These are phyloP conservation scores for Xylota sylvarum DNA, from an alignment of 2,888 invertebrate genomes.

Conservation along the genomic window DNA sequence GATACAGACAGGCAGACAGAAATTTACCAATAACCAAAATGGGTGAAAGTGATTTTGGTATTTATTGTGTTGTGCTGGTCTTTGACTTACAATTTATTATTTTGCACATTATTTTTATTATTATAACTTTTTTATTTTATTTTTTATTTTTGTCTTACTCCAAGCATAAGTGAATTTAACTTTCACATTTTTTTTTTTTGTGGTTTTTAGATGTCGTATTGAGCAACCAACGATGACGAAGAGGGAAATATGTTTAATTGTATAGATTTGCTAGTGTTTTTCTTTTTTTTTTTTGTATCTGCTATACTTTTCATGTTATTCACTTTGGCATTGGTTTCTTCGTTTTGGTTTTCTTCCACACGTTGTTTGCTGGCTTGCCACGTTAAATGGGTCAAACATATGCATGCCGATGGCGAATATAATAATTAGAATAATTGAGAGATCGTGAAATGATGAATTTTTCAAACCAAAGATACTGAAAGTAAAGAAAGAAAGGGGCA, in stretches of 20 bases:
- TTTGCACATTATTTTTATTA: constrained; percentile 56
- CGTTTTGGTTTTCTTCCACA: constrained; percentile 13
- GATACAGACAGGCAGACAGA: constrained; percentile 3
- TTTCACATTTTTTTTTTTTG: constrained; percentile 51
- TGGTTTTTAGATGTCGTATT: constrained; percentile 10
- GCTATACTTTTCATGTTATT: constrained; percentile 4
- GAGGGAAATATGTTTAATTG: constrained; percentile 46
- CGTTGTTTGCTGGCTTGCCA: constrained; percentile 12
- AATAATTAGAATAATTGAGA: constrained; percentile 54
- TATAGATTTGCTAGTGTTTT: constrained; percentile 39
- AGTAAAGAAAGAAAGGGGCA: constrained; percentile 30
- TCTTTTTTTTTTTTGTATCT: constrained; percentile 7
- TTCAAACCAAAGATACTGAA: constrained; percentile 22
- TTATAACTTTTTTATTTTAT: constrained; percentile 23
- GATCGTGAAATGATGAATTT: constrained; percentile 39
- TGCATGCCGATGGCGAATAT: constrained; percentile 57
- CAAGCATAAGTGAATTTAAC: constrained; percentile 40
- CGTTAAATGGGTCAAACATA: constrained; percentile 60
- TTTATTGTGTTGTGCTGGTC: constrained; percentile 7
- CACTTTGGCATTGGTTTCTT: constrained; percentile 35
- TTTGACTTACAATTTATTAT: constrained; percentile 29
- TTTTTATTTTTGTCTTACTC: constrained; percentile 15
- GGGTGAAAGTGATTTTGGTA: constrained; percentile 60
- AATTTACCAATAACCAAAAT: constrained; percentile 35
- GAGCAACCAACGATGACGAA: constrained; percentile 24